Conservation (phyloP, 2,797 vertebrate genomes). For the Bradypodion pumilum region DNA sequence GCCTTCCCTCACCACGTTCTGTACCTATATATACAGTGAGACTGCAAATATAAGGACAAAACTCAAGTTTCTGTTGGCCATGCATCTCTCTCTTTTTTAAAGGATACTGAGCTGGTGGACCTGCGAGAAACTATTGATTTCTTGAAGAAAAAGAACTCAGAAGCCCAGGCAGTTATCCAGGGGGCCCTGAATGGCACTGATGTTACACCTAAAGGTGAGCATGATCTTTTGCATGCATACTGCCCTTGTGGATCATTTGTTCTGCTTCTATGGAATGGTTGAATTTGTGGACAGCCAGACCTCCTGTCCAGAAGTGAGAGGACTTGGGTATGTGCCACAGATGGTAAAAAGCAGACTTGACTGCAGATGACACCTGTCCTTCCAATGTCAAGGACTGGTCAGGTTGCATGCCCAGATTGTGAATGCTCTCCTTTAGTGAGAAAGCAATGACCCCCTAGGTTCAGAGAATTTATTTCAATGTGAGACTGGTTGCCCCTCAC, state of each 20-base stretch:
- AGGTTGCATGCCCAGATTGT: too few relatives aligned
- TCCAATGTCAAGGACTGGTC: too few relatives aligned
- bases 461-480: too few relatives aligned
- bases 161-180: constrained; percentile 94
- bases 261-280: not conserved
- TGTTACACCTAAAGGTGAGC: constrained; percentile 83
- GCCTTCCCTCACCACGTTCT: not conserved
- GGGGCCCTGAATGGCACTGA: constrained; percentile 88
- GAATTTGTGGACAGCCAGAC: too few relatives aligned
- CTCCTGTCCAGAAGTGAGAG: too few relatives aligned
- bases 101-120: constrained; percentile 90
- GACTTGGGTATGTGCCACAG: too few relatives aligned
- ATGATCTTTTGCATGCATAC: not conserved
- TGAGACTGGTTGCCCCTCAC: too few relatives aligned
- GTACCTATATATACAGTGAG: not conserved
- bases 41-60: not conserved
- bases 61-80: not conserved
- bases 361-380: too few relatives aligned
- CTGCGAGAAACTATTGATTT: constrained; percentile 92
- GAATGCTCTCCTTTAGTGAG: too few relatives aligned
- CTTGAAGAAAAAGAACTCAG: constrained; percentile 88
- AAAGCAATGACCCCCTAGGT: too few relatives aligned
- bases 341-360: too few relatives aligned
- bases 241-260: not conserved
- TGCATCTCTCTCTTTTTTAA: constrained; percentile 7